Evolutionary conservation across 2,888 invertebrate genomes (phyloP).

Genomic region (Acrobasis consociella): DNA sequence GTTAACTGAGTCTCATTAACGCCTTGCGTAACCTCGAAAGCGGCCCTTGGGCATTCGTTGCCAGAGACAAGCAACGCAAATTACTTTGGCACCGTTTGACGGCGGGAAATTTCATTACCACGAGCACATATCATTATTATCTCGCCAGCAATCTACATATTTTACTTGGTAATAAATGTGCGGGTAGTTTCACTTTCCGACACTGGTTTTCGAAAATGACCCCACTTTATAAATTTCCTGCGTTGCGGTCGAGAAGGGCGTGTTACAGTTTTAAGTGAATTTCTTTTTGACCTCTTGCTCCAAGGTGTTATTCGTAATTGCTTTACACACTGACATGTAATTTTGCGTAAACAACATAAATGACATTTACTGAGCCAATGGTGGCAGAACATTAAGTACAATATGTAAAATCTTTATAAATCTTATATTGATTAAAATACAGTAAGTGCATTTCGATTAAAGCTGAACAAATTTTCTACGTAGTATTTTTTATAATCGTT

Average conservation of each 20-base stretch:
- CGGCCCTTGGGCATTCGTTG: constrained; percentile 78
- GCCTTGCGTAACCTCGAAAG: constrained; percentile 81
- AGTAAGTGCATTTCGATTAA: neutral
- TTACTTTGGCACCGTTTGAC: constrained; percentile 83
- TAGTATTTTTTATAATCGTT: too few species aligned
- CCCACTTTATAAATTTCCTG: constrained; percentile 72
- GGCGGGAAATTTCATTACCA: constrained; percentile 83
- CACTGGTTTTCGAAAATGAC: constrained; percentile 82
- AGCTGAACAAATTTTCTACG: too few species aligned
- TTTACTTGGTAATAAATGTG: constrained; percentile 81
- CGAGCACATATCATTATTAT: constrained; percentile 83
- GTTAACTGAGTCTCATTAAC: constrained; percentile 73
- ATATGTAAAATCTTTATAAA: neutral
- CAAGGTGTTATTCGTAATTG: constrained; percentile 77
- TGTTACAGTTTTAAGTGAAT: constrained; percentile 82
- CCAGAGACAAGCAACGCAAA: constrained; percentile 81
- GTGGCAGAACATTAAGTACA: constrained; percentile 23
- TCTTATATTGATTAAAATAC: neutral
- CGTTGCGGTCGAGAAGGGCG: constrained; percentile 71
- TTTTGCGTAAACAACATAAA: constrained; percentile 71
- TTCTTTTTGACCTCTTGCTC: constrained; percentile 81
- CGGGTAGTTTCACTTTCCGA: constrained; percentile 81
- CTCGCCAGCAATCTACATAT: constrained; percentile 81
- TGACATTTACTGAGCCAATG: constrained; percentile 62
- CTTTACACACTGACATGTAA: constrained; percentile 64